A percentile compares a stretch with the other conserved stretches of the same genome.
phyloP scores from a whole-genome alignment of 2,113 vertebrate genomes.

The Heterocephalus glaber region DNA sequence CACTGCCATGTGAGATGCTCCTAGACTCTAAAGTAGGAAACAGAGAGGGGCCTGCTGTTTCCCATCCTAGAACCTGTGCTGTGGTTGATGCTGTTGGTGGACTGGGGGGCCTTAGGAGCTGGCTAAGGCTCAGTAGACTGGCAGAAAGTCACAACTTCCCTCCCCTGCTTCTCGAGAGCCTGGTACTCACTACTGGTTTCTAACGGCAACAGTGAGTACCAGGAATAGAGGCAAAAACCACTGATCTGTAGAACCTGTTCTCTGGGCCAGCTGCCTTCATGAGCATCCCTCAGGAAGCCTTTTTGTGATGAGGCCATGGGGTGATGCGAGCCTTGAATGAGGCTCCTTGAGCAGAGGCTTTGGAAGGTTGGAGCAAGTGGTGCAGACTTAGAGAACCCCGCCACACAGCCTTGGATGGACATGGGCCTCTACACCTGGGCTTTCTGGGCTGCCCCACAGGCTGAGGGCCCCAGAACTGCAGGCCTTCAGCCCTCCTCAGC shows the following conservation, averaged over 20 bases:
- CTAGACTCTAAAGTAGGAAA: background rate
- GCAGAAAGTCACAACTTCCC: background rate
- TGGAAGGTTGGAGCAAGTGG: slow-evolving; percentile 1
- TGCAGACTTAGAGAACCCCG: slow-evolving; percentile 37
- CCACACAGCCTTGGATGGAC: background rate
- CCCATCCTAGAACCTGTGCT: background rate
- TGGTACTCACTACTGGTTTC: background rate
- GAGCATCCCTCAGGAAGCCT: background rate
- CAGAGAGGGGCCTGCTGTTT: background rate
- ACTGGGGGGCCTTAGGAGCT: background rate
- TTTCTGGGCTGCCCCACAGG: background rate
- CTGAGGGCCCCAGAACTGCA: background rate
- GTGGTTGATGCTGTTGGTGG: background rate
- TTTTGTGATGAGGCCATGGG: background rate
- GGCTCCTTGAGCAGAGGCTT: background rate
- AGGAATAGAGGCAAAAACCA: background rate
- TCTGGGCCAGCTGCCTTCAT: background rate
- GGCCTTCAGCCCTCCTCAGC: background rate
- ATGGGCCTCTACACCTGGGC: background rate
- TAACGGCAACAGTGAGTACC: background rate
- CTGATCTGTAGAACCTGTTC: background rate
- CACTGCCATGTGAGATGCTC: background rate
- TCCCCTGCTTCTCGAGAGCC: background rate
- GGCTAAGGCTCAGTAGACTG: background rate
- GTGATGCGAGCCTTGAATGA: background rate